Evolutionary conservation across 1,140 invertebrate species (phyloP).

Genomic region (Drosophila gunungcola): DNA sequence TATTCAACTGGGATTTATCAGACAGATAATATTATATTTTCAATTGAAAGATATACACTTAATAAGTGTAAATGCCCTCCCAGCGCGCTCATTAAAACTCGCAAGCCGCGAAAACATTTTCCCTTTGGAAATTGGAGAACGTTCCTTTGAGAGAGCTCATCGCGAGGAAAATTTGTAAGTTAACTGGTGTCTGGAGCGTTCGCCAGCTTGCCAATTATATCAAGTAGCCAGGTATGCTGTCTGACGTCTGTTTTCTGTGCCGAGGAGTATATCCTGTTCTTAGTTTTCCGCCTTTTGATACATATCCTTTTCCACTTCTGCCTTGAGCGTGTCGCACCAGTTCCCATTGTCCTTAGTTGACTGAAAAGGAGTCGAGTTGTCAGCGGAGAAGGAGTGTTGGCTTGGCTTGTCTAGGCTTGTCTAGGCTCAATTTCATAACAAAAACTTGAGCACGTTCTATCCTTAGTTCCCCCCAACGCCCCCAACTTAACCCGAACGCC

Average conservation of each 20-base stretch:
- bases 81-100: conserved; percentile 3
- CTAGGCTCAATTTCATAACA: conserved; percentile 81
- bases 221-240: conserved; percentile 60
- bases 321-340: conserved; percentile 28
- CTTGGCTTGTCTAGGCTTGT: conserved; percentile 60
- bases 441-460: conserved; percentile 78
- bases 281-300: conserved; percentile 72
- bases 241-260: conserved; percentile 15
- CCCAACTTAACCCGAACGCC: conserved; percentile 37
- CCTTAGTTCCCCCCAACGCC: not conserved
- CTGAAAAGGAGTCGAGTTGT: conserved; percentile 51
- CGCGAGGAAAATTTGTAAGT: conserved; percentile 24
- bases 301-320: conserved; percentile 61
- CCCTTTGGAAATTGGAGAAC: conserved; percentile 3
- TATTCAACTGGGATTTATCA: no score
- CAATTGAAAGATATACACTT: no score
- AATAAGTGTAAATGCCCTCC: not conserved
- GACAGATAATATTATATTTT: no score
- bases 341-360: conserved; percentile 61
- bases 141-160: conserved; percentile 15
- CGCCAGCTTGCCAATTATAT: conserved; percentile 69
- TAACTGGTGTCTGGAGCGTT: conserved; percentile 23
- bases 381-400: conserved; percentile 13
- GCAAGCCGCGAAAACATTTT: not conserved
- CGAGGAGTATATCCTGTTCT: conserved; percentile 68